These are phyloP conservation scores for Characodon lateralis DNA, from an alignment of 2,797 vertebrate genomes.

Conservation along the genomic window DNA sequence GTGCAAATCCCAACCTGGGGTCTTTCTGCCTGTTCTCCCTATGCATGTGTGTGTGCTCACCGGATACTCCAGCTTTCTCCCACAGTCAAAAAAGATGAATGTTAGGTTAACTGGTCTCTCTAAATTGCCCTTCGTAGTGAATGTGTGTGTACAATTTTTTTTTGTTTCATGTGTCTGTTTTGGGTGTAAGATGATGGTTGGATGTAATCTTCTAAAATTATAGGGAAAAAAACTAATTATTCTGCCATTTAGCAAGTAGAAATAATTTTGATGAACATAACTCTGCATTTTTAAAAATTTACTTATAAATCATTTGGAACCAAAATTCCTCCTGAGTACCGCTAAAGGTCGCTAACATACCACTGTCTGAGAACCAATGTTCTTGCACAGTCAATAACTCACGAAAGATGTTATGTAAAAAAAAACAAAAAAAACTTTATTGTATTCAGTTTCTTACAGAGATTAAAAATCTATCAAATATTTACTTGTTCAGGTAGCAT, in stretches of 20 bases:
- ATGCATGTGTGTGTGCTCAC: no score
- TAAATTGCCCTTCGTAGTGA: no score
- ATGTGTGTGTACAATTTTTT: no score
- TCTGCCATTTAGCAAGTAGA: not conserved
- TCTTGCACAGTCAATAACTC: not conserved
- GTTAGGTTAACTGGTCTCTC: no score
- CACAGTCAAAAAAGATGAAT: no score
- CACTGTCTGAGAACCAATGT: not conserved
- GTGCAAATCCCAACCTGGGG: no score
- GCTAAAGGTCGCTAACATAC: not conserved
- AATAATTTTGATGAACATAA: not conserved
- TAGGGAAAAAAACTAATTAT: no score
- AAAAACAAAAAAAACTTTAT: not conserved
- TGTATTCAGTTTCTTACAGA: not conserved
- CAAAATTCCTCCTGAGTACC: not conserved
- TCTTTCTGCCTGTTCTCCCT: no score
- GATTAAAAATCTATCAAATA: not conserved
- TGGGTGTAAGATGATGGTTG: no score
- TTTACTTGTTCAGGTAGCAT: slow-evolving; percentile 5
- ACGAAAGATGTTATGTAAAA: not conserved
- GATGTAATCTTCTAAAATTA: no score
- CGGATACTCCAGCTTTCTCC: no score
- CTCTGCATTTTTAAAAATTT: not conserved
- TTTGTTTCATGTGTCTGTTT: no score
- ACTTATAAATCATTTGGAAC: not conserved